Evolutionary conservation across 2,888 invertebrate species (phyloP), one percentile per base, ranked within the genome.

Genomic region (Girardia tigrina): DNA sequence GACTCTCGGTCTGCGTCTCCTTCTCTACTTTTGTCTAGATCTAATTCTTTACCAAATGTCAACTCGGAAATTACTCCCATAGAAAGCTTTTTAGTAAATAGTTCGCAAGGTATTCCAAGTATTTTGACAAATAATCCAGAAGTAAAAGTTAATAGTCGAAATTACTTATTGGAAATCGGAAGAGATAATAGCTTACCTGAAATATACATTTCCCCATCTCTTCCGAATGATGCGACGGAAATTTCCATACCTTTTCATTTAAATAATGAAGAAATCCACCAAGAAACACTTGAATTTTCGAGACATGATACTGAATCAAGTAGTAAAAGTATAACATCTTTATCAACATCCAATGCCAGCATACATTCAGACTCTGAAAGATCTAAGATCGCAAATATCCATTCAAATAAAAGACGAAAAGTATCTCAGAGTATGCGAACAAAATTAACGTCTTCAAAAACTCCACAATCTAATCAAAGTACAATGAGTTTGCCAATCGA

Each of bases 1-100:
- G 82, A 83, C 77, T 56, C 74, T 2, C 74, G 76, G 28, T 73
- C 70, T 28, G 74, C 56, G 4, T 23, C 77, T 16, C 80, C 81
- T 2, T 82, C 83, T 0, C 82, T 82, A 0, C 80, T 82, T 28
- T 80, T 82, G 74, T 82, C 82, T 0, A 77, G 83, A n/a, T 83
- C 82, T 29, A 83, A 82, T 78, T 82, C 83, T 6, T 82, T 83
- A 28, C 83, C 83, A 12, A 74, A 74, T 29, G 28, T 71, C 6
- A 29, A 29, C 28, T 27, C 28, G 20, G 70, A 26, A 70, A 70
- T 36, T 12, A 36, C 36, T 36, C 36, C 36, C 8, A 36, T 36
- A 12, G 36, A 16, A 36, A 36, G 36, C 36, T 36, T 36, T 36
- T 36, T 36, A 16, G 16, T 36, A 36, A 36, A 56, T n/a, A 56